A percentile compares a stretch with the other conserved stretches of the same genome.
These are phyloP conservation scores for Anadara kagoshimensis DNA, from an alignment of 1,140 invertebrate species.

Conservation along the genomic window DNA sequence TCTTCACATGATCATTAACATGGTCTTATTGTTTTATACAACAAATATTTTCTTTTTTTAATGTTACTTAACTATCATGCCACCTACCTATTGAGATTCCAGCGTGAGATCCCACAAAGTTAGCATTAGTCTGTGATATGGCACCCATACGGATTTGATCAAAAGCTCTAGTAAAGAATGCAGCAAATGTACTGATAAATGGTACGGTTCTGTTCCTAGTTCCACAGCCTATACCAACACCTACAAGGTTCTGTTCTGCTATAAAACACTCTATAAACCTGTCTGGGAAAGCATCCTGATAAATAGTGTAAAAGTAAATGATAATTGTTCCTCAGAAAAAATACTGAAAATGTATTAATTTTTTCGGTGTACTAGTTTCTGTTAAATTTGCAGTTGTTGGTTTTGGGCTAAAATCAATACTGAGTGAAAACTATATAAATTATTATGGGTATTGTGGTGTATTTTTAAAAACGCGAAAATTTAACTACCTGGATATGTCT, in stretches of 20 bases:
- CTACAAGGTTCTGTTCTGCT: constrained; percentile 98
- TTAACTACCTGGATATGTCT: no score
- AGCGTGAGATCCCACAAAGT: constrained; percentile 95
- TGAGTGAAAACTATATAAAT: no score
- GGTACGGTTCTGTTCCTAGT: constrained; percentile 91
- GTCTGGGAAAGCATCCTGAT: constrained; percentile 75
- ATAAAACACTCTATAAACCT: constrained; percentile 99
- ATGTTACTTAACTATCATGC: no score
- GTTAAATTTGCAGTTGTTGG: no score
- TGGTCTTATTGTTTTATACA: no score
- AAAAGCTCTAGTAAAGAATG: constrained; percentile 96
- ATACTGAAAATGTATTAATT: no score
- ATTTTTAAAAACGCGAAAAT: no score
- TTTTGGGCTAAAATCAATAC: no score
- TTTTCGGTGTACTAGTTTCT: no score
- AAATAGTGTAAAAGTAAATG: constrained; percentile 3
- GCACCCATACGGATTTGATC: constrained; percentile 99
- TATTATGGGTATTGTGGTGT: no score
- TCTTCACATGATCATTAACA: no score
- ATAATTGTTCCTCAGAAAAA: background rate
- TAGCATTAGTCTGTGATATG: constrained; percentile 98
- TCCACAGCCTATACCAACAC: constrained; percentile 92
- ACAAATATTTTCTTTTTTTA: no score
- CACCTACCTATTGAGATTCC: constrained; percentile 87
- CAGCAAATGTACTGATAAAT: constrained; percentile 97